Evolutionary conservation across 1,140 invertebrate species (phyloP).

Genomic region (Bombus balteatus): DNA sequence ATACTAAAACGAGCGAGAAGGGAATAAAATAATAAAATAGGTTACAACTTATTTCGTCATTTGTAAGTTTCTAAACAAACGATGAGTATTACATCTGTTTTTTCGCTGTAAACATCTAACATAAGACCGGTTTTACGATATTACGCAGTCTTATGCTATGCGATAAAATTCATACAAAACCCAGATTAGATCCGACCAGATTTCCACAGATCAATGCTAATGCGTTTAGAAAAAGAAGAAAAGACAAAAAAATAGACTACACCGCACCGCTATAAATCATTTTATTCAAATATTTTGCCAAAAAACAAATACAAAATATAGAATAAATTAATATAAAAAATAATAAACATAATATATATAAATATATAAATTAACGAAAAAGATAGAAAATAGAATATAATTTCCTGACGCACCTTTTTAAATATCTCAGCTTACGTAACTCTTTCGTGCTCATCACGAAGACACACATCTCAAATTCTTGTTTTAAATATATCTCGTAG

Average conservation of each 20-base stretch:
- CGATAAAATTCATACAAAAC: conserved; percentile 59
- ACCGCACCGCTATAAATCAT: too few species aligned
- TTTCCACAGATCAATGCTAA: too few species aligned
- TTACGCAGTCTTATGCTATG: conserved; percentile 57
- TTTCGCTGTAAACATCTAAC: conserved; percentile 66
- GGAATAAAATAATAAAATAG: not conserved
- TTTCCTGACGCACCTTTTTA: not conserved
- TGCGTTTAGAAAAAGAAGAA: not conserved
- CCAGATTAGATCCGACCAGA: not conserved
- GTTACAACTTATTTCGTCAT: not conserved
- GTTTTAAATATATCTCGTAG: not conserved
- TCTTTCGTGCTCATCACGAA: not conserved
- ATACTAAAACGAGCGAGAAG: not conserved
- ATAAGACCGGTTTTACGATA: conserved; percentile 43
- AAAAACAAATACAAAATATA: not conserved
- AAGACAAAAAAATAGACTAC: not conserved
- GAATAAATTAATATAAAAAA: not conserved
- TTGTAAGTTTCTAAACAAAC: not conserved
- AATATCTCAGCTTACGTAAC: not conserved
- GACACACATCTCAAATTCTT: not conserved
- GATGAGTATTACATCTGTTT: conserved; percentile 11
- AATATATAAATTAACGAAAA: not conserved
- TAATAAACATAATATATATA: not conserved
- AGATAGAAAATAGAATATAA: not conserved
- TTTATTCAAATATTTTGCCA: not conserved